Evolutionary conservation across 2,797 vertebrate genomes (phyloP), one percentile per base, ranked within the genome.

Genomic region (Philypnodon macrostomus): DNA sequence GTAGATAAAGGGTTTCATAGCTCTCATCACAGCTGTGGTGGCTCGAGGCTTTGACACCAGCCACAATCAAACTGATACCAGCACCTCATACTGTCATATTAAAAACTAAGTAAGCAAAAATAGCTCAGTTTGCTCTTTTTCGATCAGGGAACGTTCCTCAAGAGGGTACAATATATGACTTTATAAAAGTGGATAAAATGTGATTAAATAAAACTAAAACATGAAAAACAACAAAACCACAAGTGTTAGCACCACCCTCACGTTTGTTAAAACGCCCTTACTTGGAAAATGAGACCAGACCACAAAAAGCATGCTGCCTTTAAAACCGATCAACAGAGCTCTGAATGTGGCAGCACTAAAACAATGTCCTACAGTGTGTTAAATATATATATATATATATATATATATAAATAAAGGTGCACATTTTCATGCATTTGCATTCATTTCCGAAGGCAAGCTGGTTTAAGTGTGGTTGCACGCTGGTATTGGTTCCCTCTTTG

Each of bases 221-320:
- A 70, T 18, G 13, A 55, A 48, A 42, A 67, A 19, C 45, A 40
- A 57, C 63, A 70, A 67, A 70, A 67, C 60, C 51, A 47, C 67
- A 79, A 63, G 83, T 73, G 75, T 69, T 4, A 83, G 61, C 71
- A 75, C 88, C 87, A 73, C 81, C 77, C 77, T n/a, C n/a, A 58
- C 7, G 38, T 76, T 80, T 73, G 86, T 73, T 78, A 58, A 69
- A 73, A 77, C 87, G 71, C 80, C 84, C 84, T 84, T 34, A n/a
- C 21, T 18, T 14, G 54, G 58, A 73, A 70, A 68, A 51, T 63
- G 65, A 42, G 32, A 50, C 32, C 16, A 24, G 42, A 23, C 23
- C 23, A 4, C 7, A 9, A 60, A 67, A 68, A 66, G 62, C 63
- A 58, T 24, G 12, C 35, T 36, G 56, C 5, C 47, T 50, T 21